Conservation (phyloP, 2,113 vertebrate genomes). For the Saimiri boliviensis region DNA sequence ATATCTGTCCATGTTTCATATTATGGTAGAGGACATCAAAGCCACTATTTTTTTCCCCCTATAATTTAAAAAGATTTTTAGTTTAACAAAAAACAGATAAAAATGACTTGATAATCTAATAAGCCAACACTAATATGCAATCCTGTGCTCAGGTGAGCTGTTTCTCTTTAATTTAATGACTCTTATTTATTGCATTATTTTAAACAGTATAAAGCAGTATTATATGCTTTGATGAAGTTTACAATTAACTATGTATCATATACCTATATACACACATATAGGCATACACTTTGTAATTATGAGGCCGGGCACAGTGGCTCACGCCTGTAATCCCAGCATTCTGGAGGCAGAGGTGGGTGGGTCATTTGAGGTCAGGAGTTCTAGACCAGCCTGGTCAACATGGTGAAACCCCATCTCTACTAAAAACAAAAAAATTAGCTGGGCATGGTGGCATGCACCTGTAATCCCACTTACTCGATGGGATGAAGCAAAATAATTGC, state of each 20-base stretch:
- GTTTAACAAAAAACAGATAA: conserved; percentile 37
- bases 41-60: conserved; percentile 99
- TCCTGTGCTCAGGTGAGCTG: not conserved
- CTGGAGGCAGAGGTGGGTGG: too few relatives aligned
- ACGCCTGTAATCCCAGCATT: too few relatives aligned
- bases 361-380: too few relatives aligned
- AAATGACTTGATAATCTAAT: conserved; percentile 17
- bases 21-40: conserved; percentile 99
- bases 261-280: not conserved
- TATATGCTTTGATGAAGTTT: conserved; percentile 1
- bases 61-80: conserved; percentile 70
- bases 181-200: not conserved
- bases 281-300: not conserved
- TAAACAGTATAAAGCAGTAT: conserved; percentile 18
- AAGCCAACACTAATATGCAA: not conserved
- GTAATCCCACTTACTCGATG: too few relatives aligned
- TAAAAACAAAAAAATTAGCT: too few relatives aligned
- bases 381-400: too few relatives aligned
- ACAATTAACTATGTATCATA: not conserved
- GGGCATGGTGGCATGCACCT: too few relatives aligned
- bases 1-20: conserved; percentile 98
- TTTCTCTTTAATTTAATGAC: conserved; percentile 16
- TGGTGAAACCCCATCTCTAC: too few relatives aligned
- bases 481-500: too few relatives aligned
- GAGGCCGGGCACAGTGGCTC: too few relatives aligned